Evolutionary conservation across 2,113 vertebrate genomes (phyloP), one percentile per base, ranked within the genome.

Genomic region (Eubucco bourcierii): DNA sequence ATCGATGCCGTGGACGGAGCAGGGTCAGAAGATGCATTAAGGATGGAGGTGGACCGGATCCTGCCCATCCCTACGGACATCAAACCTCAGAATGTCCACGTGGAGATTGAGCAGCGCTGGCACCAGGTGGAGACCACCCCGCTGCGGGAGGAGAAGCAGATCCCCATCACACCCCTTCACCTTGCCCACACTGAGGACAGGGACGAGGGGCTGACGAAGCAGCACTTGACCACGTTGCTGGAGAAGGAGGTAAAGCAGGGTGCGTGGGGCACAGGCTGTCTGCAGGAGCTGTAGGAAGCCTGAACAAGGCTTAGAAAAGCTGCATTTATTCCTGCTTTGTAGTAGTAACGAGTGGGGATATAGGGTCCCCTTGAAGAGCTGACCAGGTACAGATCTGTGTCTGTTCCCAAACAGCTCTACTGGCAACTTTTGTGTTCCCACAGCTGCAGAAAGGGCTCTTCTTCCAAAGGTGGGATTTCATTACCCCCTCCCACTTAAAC

Each of bases 71-170:
- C 96, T 3, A 34, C 84, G 0, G 97, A 97, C 41, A 75, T 91
- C 89, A 97, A 96, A 89, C 94, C 97, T 0, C 98, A 98, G 83
- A 98, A 97, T 0, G 98, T 99, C 59, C 98, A 98, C 1, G 98
- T 98, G 85, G 99, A 99, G 96, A 99, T 99, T 1, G 99, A 99
- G 95, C 98, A 99, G 83, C 98, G 98, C 61, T 99, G 99, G 99
- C 99, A 99, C 94, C 98, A 99, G 87, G 99, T 99, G 92, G 99
- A 99, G 97, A 99, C 98, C 33, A 99, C 98, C 2, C 99, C 99
- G 0, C 96, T 99, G 56, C 98, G 99, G 61, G 99, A 99, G 87
- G 99, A 99, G 96, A 99, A 99, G 93, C 99, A 99, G 95, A 98
- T 99, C 88, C 98, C 99, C 94, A 99, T 99, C 52, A 86, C 97